Conservation (phyloP, 64 coral and sea anemone genomes). For the Cladopsammia gracilis region DNA sequence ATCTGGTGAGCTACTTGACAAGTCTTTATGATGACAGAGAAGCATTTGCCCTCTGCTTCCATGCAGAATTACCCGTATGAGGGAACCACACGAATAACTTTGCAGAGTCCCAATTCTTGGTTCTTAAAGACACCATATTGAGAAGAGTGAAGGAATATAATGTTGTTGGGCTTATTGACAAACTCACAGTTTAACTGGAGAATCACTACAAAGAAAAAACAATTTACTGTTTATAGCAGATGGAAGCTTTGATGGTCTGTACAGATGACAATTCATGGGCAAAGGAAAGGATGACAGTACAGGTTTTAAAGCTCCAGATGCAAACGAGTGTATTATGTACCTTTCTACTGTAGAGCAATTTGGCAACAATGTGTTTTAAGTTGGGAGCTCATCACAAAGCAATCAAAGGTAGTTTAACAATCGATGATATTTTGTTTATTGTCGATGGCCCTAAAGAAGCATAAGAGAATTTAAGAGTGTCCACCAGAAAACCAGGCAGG, state of each 20-base stretch:
- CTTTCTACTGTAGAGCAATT: slow-evolving; percentile 29
- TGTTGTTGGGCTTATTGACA: slow-evolving; percentile 69
- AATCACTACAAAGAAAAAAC: slow-evolving; percentile 73
- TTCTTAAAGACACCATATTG: slow-evolving; percentile 65
- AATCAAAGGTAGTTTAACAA: slow-evolving; percentile 67
- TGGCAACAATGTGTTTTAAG: slow-evolving; percentile 65
- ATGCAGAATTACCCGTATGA: slow-evolving; percentile 28
- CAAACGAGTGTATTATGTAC: not conserved
- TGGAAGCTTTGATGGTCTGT: slow-evolving; percentile 76
- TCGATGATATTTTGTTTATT: not conserved
- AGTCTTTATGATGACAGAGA: slow-evolving; percentile 62
- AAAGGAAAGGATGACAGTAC: slow-evolving; percentile 54
- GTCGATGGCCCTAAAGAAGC: not conserved
- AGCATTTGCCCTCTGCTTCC: slow-evolving; percentile 77
- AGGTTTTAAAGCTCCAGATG: slow-evolving; percentile 56
- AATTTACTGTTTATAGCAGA: slow-evolving; percentile 67
- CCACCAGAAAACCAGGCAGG: too few species aligned
- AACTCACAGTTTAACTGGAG: slow-evolving; percentile 60
- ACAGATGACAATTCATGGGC: slow-evolving; percentile 61
- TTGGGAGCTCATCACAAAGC: slow-evolving; percentile 62
- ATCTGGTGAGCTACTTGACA: slow-evolving; percentile 66
- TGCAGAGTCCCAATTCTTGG: slow-evolving; percentile 64
- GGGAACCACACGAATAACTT: slow-evolving; percentile 78
- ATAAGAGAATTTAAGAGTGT: too few species aligned
- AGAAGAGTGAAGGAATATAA: slow-evolving; percentile 69